Conservation (phyloP, 1,140 invertebrate genomes). For the Olivierus martensii region DNA sequence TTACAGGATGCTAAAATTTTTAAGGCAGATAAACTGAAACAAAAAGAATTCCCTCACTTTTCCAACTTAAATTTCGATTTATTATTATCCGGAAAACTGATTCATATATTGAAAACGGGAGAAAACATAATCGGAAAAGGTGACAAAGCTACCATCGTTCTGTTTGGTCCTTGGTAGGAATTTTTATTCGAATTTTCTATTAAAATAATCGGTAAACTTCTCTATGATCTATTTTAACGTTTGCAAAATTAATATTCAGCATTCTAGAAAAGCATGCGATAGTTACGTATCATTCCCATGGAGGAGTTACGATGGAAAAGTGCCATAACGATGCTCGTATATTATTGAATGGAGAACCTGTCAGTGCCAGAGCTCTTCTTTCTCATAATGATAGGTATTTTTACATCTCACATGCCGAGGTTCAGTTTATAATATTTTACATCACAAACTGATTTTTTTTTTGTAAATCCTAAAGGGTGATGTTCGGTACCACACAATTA, state of each 20-base stretch:
- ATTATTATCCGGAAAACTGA: conserved; percentile 39
- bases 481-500: conserved; percentile 42
- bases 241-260: conserved; percentile 21
- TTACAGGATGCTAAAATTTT: conserved; percentile 18
- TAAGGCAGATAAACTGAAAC: conserved; percentile 35
- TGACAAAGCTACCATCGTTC: conserved; percentile 30
- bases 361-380: conserved; percentile 32
- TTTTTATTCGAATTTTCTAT: too few species aligned
- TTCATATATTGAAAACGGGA: conserved; percentile 40
- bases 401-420: too few species aligned
- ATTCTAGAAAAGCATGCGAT: conserved; percentile 42
- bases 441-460: too few species aligned
- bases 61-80: conserved; percentile 47
- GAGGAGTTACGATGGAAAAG: conserved; percentile 36
- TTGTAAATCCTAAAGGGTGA: conserved; percentile 25
- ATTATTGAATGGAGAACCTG: conserved; percentile 38
- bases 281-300: conserved; percentile 27
- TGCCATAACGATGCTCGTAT: conserved; percentile 33
- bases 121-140: conserved; percentile 36
- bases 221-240: too few species aligned
- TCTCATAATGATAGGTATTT: conserved; percentile 41
- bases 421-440: too few species aligned
- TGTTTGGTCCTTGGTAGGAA: conserved; percentile 40
- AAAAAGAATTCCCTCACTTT: conserved; percentile 31
- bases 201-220: too few species aligned